These are phyloP conservation scores for Astyanax mexicanus DNA, from an alignment of 2,797 vertebrate genomes.

Conservation along the genomic window DNA sequence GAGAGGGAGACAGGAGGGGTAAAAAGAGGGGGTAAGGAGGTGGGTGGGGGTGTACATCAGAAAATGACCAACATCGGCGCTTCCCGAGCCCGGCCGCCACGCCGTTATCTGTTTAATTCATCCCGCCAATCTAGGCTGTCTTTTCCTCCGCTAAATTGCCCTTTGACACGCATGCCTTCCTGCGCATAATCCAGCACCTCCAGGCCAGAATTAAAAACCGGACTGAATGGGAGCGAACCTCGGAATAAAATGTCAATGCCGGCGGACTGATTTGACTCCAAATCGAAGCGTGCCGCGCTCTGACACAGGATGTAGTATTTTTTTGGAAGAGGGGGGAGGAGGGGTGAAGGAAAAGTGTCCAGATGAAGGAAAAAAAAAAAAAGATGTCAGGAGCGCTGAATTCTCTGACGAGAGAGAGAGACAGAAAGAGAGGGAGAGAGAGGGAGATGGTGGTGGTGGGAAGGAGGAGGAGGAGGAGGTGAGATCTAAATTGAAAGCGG, in stretches of 20 bases:
- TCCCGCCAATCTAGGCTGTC: conserved; percentile 86
- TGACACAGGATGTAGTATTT: conserved; percentile 64
- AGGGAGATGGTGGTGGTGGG: conserved; percentile 44
- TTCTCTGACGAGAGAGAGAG: conserved; percentile 64
- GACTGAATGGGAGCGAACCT: conserved; percentile 81
- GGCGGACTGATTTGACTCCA: conserved; percentile 77
- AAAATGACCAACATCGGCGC: conserved; percentile 83
- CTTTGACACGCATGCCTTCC: conserved; percentile 89
- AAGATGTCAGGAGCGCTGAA: conserved; percentile 72
- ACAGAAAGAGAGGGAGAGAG: conserved; percentile 59
- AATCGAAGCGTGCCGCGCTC: conserved; percentile 73
- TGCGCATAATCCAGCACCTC: conserved; percentile 84
- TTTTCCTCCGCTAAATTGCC: conserved; percentile 86
- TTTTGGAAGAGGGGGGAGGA: conserved; percentile 52
- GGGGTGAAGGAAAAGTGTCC: conserved; percentile 57
- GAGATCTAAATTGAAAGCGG: conserved; percentile 69
- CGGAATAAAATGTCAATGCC: conserved; percentile 82
- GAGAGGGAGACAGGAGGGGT: conserved; percentile 27
- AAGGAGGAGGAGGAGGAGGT: conserved; percentile 61
- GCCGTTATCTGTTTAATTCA: conserved; percentile 87
- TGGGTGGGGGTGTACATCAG: conserved; percentile 65
- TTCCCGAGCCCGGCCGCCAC: conserved; percentile 22
- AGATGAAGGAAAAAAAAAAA: conserved; percentile 59
- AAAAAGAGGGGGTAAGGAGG: conserved; percentile 36
- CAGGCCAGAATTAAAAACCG: conserved; percentile 79